These are phyloP conservation scores for Octodon degus DNA, from an alignment of 2,113 vertebrate species.

Conservation along the genomic window DNA sequence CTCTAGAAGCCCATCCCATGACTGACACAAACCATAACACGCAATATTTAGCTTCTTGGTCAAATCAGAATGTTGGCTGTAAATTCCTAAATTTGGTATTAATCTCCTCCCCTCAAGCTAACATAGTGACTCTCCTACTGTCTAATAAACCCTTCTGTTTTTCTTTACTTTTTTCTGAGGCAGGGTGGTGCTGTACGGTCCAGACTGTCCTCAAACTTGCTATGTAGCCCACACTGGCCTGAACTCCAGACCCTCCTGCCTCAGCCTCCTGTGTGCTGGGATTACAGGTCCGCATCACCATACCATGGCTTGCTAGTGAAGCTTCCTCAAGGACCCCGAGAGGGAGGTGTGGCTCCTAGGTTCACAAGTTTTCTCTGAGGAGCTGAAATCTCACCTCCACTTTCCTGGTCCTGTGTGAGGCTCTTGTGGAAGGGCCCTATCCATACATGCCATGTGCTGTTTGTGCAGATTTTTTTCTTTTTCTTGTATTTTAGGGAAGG, in stretches of 20 bases:
- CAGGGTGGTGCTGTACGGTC: not conserved
- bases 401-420: not conserved
- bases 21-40: not conserved
- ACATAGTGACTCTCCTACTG: not conserved
- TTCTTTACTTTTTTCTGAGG: not conserved
- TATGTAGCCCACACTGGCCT: not conserved
- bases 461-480: not conserved
- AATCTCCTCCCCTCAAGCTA: not conserved
- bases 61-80: not conserved
- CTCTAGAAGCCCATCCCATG: no score
- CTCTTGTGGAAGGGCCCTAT: not conserved
- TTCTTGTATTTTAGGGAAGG: no score
- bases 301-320: not conserved
- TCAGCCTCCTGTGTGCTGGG: not conserved
- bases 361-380: not conserved
- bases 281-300: not conserved
- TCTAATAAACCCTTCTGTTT: not conserved
- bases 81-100: not conserved
- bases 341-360: not conserved
- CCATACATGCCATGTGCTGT: not conserved
- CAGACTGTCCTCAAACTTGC: not conserved
- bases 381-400: not conserved
- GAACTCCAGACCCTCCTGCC: not conserved
- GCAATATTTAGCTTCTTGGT: conserved; percentile 1
- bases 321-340: no score